Evolutionary conservation across 1,140 invertebrate genomes (phyloP).

Genomic region (Camponotus floridanus): DNA sequence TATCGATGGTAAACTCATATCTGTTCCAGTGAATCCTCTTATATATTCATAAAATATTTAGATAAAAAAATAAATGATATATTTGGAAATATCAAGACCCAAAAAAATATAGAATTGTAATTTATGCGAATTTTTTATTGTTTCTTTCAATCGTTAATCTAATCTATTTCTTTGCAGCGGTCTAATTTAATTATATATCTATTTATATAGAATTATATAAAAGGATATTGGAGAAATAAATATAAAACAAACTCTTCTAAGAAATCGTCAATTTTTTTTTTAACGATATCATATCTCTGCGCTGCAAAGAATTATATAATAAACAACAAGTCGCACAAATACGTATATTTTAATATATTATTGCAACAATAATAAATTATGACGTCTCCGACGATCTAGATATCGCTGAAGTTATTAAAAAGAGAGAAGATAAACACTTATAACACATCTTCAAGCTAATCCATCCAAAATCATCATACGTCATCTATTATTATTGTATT

Average conservation of each 20-base stretch:
- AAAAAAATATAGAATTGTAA: neutral
- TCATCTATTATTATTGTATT: slow-evolving; percentile 19
- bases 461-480: neutral
- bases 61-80: neutral
- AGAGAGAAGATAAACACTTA: slow-evolving; percentile 9
- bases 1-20: neutral
- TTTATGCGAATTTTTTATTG: slow-evolving; percentile 2
- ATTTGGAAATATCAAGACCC: neutral
- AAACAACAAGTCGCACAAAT: slow-evolving; percentile 26
- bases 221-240: slow-evolving; percentile 10
- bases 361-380: slow-evolving; percentile 41
- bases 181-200: slow-evolving; percentile 8
- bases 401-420: neutral
- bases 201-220: slow-evolving; percentile 15
- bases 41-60: neutral
- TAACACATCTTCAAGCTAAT: neutral
- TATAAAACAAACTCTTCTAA: slow-evolving; percentile 8
- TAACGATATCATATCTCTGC: neutral
- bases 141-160: slow-evolving; percentile 18
- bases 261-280: slow-evolving; percentile 3
- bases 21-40: neutral
- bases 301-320: slow-evolving; percentile 32
- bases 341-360: slow-evolving; percentile 17
- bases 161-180: slow-evolving; percentile 17
- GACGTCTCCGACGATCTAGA: neutral